A percentile compares a stretch with the other conserved stretches of the same genome.
phyloP scores from a whole-genome alignment of 2,888 invertebrate genomes.

The Caenorhabditis becei region DNA sequence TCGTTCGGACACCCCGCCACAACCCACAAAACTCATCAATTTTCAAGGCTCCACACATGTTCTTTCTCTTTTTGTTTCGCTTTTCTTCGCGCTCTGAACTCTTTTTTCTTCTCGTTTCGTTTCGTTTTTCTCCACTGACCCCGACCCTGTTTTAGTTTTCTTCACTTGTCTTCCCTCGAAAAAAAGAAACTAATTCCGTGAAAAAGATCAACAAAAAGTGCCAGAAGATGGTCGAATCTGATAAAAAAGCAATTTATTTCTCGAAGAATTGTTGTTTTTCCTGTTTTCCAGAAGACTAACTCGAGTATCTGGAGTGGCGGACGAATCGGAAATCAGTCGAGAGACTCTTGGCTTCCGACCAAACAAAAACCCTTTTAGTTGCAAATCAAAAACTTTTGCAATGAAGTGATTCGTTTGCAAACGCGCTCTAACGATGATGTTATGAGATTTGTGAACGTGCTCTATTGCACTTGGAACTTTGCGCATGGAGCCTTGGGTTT shows the following conservation, averaged over 20 bases:
- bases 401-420: neutral
- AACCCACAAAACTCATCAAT: conserved; percentile 56
- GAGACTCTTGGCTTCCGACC: neutral
- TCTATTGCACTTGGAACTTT: too few relatives aligned
- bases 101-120: neutral
- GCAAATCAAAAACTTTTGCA: neutral
- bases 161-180: neutral
- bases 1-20: conserved; percentile 23
- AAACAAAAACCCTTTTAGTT: conserved; percentile 20
- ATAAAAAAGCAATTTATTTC: conserved; percentile 53
- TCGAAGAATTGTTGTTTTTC: conserved; percentile 37
- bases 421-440: neutral
- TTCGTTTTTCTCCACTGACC: conserved; percentile 20
- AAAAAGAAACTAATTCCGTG: neutral
- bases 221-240: conserved; percentile 29
- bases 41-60: conserved; percentile 54
- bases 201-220: neutral
- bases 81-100: conserved; percentile 26
- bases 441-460: neutral
- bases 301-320: neutral
- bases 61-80: conserved; percentile 42
- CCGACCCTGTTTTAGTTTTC: conserved; percentile 13
- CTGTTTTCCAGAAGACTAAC: conserved; percentile 6
- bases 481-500: too few relatives aligned
- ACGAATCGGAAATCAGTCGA: conserved; percentile 33